Conservation (phyloP, 2,888 invertebrate species). For the Caenorhabditis imperialis region DNA sequence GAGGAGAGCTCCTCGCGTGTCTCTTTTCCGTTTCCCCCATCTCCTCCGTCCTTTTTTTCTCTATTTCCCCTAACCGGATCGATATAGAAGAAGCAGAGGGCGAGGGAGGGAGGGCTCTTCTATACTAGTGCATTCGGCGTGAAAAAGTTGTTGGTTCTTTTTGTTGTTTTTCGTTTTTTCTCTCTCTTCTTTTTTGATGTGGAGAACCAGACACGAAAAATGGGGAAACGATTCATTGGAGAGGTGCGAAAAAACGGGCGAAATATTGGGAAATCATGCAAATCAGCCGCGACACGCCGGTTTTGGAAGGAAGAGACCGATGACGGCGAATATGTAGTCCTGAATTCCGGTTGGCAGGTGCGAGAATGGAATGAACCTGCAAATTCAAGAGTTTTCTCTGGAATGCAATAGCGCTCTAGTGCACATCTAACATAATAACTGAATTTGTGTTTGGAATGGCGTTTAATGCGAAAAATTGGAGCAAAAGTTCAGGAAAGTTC, state of each 20-base stretch:
- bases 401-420: too few species aligned
- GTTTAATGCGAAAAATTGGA: not conserved
- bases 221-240: too few species aligned
- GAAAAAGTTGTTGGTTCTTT: too few species aligned
- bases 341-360: slow-evolving; percentile 58
- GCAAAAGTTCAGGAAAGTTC: too few species aligned
- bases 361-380: slow-evolving; percentile 63
- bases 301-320: slow-evolving; percentile 46
- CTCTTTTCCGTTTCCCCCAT: slow-evolving; percentile 23
- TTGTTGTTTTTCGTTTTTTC: too few species aligned
- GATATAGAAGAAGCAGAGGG: slow-evolving; percentile 31
- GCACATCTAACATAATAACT: too few species aligned
- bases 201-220: too few species aligned
- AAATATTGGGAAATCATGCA: not conserved
- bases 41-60: slow-evolving; percentile 14
- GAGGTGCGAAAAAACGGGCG: not conserved
- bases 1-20: slow-evolving; percentile 15
- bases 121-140: not conserved
- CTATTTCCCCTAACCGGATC: slow-evolving; percentile 43
- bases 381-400: slow-evolving; percentile 2
- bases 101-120: slow-evolving; percentile 10
- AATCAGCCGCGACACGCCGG: slow-evolving; percentile 35
- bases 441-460: too few species aligned
- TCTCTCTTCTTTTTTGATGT: too few species aligned
- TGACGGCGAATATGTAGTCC: slow-evolving; percentile 53